A percentile compares a stretch with the other conserved stretches of the same genome.
These are phyloP conservation scores for Cydia amplana DNA, from an alignment of 1,140 invertebrate species.

Conservation along the genomic window DNA sequence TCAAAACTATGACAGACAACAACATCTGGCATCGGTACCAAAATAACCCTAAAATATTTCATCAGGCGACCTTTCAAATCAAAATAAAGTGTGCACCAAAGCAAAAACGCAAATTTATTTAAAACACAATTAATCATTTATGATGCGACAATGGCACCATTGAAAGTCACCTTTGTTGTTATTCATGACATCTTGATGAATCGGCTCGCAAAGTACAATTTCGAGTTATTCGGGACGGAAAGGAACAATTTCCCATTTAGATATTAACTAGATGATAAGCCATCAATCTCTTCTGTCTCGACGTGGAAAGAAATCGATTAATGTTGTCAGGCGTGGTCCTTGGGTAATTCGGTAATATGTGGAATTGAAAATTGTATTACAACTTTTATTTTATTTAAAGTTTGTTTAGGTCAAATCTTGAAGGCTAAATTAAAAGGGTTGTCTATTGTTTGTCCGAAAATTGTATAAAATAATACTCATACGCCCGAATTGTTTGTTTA, in stretches of 20 bases:
- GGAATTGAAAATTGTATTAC: not conserved
- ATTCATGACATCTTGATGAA: conserved; percentile 5
- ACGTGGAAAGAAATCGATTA: not conserved
- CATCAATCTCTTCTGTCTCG: conserved; percentile 4
- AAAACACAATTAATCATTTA: conserved; percentile 9
- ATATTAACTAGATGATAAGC: conserved; percentile 1
- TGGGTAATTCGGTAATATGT: not conserved
- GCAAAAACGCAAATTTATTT: not conserved
- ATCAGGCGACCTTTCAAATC: too few species aligned
- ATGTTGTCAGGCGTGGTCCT: not conserved
- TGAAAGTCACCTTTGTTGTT: not conserved
- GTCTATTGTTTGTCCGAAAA: too few species aligned
- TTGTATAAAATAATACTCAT: too few species aligned
- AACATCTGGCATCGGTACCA: too few species aligned
- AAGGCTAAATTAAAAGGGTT: too few species aligned
- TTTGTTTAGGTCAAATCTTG: too few species aligned
- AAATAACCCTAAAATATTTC: too few species aligned
- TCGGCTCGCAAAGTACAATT: not conserved
- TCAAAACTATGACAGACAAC: too few species aligned
- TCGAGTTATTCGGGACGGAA: not conserved
- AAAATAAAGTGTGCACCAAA: not conserved
- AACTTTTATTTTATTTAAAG: too few species aligned
- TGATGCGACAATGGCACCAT: not conserved
- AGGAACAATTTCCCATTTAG: conserved; percentile 13
- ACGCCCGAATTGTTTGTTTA: too few species aligned